Conservation (phyloP, 2,888 invertebrate species). For the Plebejus anna region DNA sequence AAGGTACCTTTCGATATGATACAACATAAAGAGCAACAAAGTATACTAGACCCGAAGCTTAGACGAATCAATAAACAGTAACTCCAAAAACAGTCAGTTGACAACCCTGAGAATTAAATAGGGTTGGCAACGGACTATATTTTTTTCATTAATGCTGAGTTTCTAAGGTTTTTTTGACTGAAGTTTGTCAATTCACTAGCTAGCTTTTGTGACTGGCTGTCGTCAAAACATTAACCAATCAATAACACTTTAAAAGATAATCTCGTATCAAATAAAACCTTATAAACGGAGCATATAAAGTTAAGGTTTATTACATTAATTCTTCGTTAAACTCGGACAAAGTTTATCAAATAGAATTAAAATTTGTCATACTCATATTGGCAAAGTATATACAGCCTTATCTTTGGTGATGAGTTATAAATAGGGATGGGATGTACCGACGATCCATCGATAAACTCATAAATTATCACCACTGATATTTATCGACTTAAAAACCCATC, state of each 20-base stretch:
- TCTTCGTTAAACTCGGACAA: background rate
- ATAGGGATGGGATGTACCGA: slow-evolving; percentile 17
- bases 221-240: background rate
- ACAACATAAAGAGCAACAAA: slow-evolving; percentile 29
- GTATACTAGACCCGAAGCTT: background rate
- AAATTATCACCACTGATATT: slow-evolving; percentile 30
- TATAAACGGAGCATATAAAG: background rate
- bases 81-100: background rate
- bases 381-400: slow-evolving; percentile 57
- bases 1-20: slow-evolving; percentile 66
- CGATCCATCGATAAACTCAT: slow-evolving; percentile 37
- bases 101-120: background rate
- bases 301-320: background rate
- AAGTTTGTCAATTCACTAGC: background rate
- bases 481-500: slow-evolving; percentile 22
- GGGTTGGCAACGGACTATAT: background rate
- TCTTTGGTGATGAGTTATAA: slow-evolving; percentile 62
- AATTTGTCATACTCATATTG: slow-evolving; percentile 32
- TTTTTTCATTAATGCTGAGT: background rate
- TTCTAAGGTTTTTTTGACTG: background rate
- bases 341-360: slow-evolving; percentile 20
- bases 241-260: background rate
- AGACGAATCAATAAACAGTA: background rate
- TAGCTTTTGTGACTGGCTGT: background rate
- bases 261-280: background rate